Evolutionary conservation across 2,113 vertebrate species (phyloP).

Genomic region (Todiramphus chloris): DNA sequence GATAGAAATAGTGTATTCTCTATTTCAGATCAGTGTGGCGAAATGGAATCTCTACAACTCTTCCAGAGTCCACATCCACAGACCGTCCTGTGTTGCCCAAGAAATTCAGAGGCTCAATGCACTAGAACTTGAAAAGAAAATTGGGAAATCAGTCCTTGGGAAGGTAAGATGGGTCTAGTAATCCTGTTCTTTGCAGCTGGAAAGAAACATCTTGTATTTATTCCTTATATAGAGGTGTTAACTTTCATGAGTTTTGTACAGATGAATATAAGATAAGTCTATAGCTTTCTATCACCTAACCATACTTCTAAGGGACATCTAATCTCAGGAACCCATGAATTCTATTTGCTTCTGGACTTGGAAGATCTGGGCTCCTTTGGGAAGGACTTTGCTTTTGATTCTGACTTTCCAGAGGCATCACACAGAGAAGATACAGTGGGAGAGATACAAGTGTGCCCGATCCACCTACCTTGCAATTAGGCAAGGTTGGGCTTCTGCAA

Average conservation of each 20-base stretch:
- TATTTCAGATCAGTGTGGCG: constrained; percentile 86
- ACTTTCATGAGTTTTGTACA: not conserved
- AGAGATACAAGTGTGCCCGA: not conserved
- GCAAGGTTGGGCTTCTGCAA: not conserved
- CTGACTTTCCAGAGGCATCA: not conserved
- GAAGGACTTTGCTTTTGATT: not conserved
- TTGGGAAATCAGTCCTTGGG: constrained; percentile 92
- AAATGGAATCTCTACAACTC: constrained; percentile 93
- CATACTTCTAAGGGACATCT: not conserved
- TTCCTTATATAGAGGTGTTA: not conserved
- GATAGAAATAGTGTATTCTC: not conserved
- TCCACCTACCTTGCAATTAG: not conserved
- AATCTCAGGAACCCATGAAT: not conserved
- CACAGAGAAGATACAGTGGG: not conserved
- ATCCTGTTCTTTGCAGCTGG: not conserved
- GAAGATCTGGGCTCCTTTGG: not conserved
- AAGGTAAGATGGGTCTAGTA: constrained; percentile 79
- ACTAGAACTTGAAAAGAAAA: constrained; percentile 87
- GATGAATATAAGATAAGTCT: not conserved
- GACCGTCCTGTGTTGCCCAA: constrained; percentile 88
- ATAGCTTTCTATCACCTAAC: not conserved
- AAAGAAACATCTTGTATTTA: not conserved
- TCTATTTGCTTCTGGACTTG: not conserved
- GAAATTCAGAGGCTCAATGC: constrained; percentile 90
- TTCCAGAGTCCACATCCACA: constrained; percentile 86